Percentiles rank a stretch among this genome's conserved stretches.
Evolutionary conservation across 2,797 vertebrate genomes (phyloP).

Genomic region (Lacerta bilineata): DNA sequence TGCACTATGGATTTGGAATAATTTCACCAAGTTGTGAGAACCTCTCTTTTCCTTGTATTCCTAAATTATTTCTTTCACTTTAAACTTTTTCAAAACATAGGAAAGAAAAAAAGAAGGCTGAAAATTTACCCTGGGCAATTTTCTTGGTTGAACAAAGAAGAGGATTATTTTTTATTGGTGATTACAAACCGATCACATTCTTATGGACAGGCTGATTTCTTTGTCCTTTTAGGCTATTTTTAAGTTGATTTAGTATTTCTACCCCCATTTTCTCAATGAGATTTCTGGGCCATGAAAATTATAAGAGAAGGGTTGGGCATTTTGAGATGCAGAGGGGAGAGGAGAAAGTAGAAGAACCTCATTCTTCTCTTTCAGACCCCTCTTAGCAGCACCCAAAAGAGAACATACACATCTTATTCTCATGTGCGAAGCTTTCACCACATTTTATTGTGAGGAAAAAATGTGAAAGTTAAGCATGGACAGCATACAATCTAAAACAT

Average conservation of each 20-base stretch:
- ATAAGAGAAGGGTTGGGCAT: background rate
- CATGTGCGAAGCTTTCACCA: background rate
- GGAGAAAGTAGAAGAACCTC: background rate
- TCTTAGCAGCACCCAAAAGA: background rate
- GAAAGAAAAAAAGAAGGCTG: background rate
- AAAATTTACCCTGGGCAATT: background rate
- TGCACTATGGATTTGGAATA: slow-evolving; percentile 75
- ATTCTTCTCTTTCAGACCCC: background rate
- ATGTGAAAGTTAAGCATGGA: background rate
- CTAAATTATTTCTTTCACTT: slow-evolving; percentile 63
- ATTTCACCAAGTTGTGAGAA: slow-evolving; percentile 66
- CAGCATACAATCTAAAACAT: background rate
- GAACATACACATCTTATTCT: too few species aligned
- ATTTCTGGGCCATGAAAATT: background rate
- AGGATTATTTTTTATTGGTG: slow-evolving; percentile 12
- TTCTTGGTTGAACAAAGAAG: background rate
- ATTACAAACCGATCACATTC: slow-evolving; percentile 10
- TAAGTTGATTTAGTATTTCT: slow-evolving; percentile 16
- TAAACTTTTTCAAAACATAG: slow-evolving; percentile 44
- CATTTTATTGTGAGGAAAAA: background rate
- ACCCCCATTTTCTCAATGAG: background rate
- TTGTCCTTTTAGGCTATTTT: background rate
- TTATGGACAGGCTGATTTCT: background rate
- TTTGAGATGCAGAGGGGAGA: background rate
- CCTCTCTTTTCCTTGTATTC: slow-evolving; percentile 67